Evolutionary conservation across 1,140 invertebrate genomes (phyloP).

Genomic region (Tyrophagus putrescentiae): DNA sequence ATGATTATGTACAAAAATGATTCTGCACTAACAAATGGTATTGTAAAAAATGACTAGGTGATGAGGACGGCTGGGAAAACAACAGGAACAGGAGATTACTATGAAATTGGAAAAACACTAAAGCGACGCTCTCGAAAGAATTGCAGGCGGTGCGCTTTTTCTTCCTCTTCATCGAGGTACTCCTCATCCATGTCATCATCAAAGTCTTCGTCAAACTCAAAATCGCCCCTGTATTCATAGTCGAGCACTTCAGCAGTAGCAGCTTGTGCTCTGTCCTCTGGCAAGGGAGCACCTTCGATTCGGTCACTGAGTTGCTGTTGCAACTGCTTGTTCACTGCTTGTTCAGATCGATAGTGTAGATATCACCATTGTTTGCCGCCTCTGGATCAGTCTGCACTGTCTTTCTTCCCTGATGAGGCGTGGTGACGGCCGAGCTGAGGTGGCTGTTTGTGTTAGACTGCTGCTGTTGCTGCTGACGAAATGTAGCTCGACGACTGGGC

Average conservation of each 20-base stretch:
- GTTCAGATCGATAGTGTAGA: conserved; percentile 4
- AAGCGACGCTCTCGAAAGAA: conserved; percentile 5
- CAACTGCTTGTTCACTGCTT: background rate
- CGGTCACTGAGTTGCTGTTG: background rate
- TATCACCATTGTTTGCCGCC: background rate
- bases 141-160: background rate
- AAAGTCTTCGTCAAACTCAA: background rate
- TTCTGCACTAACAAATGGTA: too few species aligned
- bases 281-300: background rate
- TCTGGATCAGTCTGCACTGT: background rate
- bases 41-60: background rate
- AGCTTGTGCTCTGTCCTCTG: background rate
- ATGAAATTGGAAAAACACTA: conserved; percentile 11
- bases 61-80: background rate
- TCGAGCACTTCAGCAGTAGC: background rate
- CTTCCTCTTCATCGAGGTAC: conserved; percentile 3
- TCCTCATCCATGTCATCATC: background rate
- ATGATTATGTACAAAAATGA: too few species aligned
- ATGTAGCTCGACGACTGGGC: background rate
- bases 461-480: background rate
- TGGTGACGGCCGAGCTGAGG: background rate
- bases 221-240: background rate
- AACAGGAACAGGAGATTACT: background rate
- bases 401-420: background rate
- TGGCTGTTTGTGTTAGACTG: background rate